Conservation (phyloP, 2,113 vertebrate species). For the Sakesphorus luctuosus region DNA sequence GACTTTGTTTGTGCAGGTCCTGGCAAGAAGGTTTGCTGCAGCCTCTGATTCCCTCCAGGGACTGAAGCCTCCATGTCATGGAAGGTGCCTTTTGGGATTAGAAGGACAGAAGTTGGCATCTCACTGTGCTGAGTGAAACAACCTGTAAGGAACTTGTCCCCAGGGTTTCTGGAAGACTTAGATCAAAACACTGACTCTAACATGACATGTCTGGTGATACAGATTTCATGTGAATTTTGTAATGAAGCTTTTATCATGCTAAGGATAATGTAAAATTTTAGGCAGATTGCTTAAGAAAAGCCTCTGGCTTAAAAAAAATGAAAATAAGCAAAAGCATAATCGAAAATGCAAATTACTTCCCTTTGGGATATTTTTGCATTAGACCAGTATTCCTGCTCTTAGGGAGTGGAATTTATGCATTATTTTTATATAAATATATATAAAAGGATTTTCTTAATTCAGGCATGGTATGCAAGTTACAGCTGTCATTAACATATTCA, state of each 20-base stretch:
- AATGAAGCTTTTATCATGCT: background rate
- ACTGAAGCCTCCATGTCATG: fast-evolving
- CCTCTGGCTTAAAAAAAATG: background rate
- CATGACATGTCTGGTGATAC: fast-evolving
- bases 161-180: background rate
- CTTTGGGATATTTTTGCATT: background rate
- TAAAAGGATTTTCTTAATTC: background rate
- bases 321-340: background rate
- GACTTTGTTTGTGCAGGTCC: background rate
- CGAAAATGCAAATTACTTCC: background rate
- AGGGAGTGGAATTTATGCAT: background rate
- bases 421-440: background rate
- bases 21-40: background rate
- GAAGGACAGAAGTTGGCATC: too few relatives aligned
- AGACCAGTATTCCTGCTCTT: background rate
- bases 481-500: background rate
- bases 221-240: background rate
- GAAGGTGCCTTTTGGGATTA: background rate
- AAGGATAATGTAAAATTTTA: background rate
- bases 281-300: background rate
- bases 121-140: fast-evolving
- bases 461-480: background rate
- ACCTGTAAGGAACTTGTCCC: too few relatives aligned
- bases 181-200: background rate
- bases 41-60: background rate